phyloP scores from a whole-genome alignment of 2,113 vertebrate species.

The Pedionomus torquatus region DNA sequence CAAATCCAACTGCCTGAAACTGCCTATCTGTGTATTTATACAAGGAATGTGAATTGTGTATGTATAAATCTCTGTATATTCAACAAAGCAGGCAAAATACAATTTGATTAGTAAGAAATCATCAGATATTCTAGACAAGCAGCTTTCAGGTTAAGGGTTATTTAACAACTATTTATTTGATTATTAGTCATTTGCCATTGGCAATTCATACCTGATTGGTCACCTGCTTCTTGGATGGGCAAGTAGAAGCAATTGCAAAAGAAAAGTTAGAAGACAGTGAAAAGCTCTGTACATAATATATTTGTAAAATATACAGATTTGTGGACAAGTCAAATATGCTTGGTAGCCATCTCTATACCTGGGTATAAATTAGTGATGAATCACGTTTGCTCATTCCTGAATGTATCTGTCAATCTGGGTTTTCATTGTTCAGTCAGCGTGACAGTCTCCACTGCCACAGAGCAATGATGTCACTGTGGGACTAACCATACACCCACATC shows the following conservation, averaged over 20 bases:
- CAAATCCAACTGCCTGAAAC: neutral
- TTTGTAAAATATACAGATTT: neutral
- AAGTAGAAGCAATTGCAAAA: neutral
- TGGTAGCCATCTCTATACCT: neutral
- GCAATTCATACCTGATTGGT: conserved; percentile 16
- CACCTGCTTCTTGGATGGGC: neutral
- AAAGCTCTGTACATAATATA: neutral
- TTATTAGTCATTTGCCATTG: neutral
- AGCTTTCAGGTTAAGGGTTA: neutral
- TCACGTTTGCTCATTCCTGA: neutral
- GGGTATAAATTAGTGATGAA: neutral
- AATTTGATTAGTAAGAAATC: conserved; percentile 4
- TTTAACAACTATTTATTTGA: neutral
- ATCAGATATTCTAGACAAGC: neutral
- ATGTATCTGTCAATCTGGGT: neutral
- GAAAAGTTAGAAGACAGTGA: neutral
- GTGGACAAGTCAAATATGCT: neutral
- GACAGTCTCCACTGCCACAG: neutral
- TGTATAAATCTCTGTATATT: neutral
- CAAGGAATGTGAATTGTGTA: neutral
- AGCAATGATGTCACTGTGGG: neutral
- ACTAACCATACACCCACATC: neutral
- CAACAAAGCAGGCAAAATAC: neutral
- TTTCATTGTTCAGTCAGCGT: neutral
- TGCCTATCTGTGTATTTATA: neutral